Base-by-base conservation (phyloP, 2,113 vertebrate species). In the Chlorocebus sabaeus region DNA sequence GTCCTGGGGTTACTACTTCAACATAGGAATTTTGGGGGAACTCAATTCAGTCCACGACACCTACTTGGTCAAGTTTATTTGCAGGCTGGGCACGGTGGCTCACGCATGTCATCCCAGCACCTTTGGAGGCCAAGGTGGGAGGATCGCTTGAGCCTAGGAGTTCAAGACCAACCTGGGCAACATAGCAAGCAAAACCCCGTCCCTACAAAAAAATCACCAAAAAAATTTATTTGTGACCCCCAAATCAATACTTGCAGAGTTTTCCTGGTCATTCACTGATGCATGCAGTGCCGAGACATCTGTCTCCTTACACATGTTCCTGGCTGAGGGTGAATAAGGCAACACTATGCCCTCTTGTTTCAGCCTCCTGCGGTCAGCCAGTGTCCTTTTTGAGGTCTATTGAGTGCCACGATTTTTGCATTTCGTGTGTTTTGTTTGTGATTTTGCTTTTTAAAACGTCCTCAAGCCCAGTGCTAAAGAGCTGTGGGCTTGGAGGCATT, bases 231-330 rank as follows among this genome's bases (percentile, higher is more conserved):
- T 6, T 84, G 61, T 43, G 32, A n/a, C n/a, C 48, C 43, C 3
- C 10, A 5, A 18, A 32, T 38, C 52, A 18, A 3, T 3, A 5
- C 12, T 59, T 20, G 11, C 2, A 5, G 91, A 45, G 61, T 48
- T 76, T 35, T 38, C 27, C 23, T 2, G 11, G 59, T 27, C 35
- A 17, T 27, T 43, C 3, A 6, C n/a, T 25, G 85, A 78, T 8
- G 4, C 1, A 7, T 55, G 12, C 48, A 5, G 45, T 25, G 38
- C 55, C 5, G 0, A 8, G 13, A 35, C 10, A 3, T 22, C 11
- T 35, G 32, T 12, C 8, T 27, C 45, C 11, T 0, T 2, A 25
- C 0, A 13, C 16, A 17, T 14, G 1, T 5, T 18, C 43, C 40
- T 4, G 2, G 85, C 25, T 0, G 1, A 43, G 48, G 90, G 6